Evolutionary conservation across 2,888 invertebrate genomes (phyloP), one percentile per base, ranked within the genome.

Genomic region (Lucinisca nassula): DNA sequence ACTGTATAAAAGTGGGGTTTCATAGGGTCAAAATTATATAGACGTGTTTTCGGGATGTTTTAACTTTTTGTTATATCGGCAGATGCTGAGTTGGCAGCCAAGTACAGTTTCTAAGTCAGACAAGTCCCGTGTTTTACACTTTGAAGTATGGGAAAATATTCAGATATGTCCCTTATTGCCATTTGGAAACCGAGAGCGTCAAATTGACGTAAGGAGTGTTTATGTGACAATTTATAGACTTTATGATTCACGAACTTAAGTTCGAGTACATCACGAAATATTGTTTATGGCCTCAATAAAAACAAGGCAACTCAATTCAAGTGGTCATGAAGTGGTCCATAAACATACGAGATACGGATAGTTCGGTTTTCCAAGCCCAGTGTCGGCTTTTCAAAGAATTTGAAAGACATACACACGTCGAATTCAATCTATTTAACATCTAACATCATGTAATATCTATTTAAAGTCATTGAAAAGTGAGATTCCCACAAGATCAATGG

Each of bases 381-480:
- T 27, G 61, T 27, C 61, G 61, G 61, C 61, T 61, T 61, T 61
- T 61, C 61, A 61, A 61, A 61, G 61, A 61, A 30, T 61, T 61
- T 27, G 1, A 27, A 61, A 10, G 30, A 27, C 17, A 17, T 45
- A 61, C 61, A 61, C 61, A 61, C 61, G 61, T 61, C 61, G 61
- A 61, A 61, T 61, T 61, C 61, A 61, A 61, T 61, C 61, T 61
- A 27, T 61, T 61, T 24, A 61, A 27, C 61, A 61, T 61, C 61
- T 61, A 61, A 61, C 27, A 27, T 61, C 61, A 61, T 61, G 61
- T 61, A 61, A 61, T 61, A 61, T 61, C 61, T 61, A 24, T 61
- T 61, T 61, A 24, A 61, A 61, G 61, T 55, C 30, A 61, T 24
- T 61, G 61, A 61, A 27, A 27, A 30, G 24, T 61, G 24, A 24